A percentile compares a stretch with the other conserved stretches of the same genome.
Conservation (phyloP, 2,797 vertebrate genomes). For the Lerista edwardsae region DNA sequence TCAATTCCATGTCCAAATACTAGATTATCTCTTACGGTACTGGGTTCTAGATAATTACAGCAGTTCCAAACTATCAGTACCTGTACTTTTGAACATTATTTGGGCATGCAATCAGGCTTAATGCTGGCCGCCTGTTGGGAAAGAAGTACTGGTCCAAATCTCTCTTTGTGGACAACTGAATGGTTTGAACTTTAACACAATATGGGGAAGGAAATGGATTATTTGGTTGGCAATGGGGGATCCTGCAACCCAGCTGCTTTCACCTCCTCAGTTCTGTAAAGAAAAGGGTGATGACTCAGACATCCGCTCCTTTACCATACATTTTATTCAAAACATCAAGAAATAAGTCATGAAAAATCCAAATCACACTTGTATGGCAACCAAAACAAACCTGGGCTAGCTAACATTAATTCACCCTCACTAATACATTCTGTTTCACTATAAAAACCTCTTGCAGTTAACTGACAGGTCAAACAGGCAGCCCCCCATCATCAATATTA, state of each 20-base stretch:
- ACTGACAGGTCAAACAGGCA: not conserved
- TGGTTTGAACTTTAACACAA: not conserved
- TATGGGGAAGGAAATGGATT: not conserved
- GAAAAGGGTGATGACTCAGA: slow-evolving; percentile 28
- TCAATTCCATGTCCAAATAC: not conserved
- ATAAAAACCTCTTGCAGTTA: not conserved
- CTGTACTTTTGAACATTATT: not conserved
- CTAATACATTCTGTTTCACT: slow-evolving; percentile 1
- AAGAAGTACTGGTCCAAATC: not conserved
- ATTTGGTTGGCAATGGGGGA: not conserved
- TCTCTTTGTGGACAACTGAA: not conserved
- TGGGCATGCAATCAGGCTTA: not conserved
- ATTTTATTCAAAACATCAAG: slow-evolving; percentile 18
- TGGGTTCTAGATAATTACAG: not conserved
- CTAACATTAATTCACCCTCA: not conserved
- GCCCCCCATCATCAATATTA: not conserved
- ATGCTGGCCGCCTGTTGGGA: not conserved
- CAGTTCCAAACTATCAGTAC: not conserved
- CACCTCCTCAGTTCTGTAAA: slow-evolving; percentile 6
- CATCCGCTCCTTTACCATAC: slow-evolving; percentile 2
- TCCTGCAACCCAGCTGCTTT: slow-evolving; percentile 8
- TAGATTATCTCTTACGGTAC: not conserved
- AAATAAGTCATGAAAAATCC: slow-evolving; percentile 10
- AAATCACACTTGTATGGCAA: not conserved
- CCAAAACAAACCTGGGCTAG: not conserved